These are phyloP conservation scores for Musca domestica DNA, from an alignment of 1,140 invertebrate genomes.

Conservation along the genomic window DNA sequence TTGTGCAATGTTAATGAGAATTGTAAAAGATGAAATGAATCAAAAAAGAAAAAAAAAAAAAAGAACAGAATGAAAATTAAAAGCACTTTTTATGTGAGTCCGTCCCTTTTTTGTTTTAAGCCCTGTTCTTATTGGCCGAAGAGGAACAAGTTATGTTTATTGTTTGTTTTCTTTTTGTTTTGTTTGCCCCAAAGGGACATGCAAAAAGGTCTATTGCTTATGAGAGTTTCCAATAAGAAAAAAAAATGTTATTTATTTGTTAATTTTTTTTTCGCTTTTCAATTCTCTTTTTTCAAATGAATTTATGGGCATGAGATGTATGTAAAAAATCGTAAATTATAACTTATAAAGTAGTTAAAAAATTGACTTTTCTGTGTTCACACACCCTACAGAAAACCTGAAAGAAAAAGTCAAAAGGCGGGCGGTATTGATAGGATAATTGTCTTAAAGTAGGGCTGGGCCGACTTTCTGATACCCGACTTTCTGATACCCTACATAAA, in stretches of 20 bases:
- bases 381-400: too few species aligned
- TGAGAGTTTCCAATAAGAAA: neutral
- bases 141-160: constrained; percentile 6
- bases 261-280: neutral
- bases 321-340: neutral
- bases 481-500: too few species aligned
- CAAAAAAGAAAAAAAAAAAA: neutral
- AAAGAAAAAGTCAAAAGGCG: too few species aligned
- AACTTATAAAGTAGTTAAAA: neutral
- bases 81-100: neutral
- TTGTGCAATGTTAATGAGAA: constrained; percentile 17
- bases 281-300: neutral
- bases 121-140: neutral
- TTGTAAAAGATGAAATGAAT: too few species aligned
- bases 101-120: neutral
- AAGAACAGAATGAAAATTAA: neutral
- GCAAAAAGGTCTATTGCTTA: constrained; percentile 7
- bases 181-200: too few species aligned
- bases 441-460: too few species aligned
- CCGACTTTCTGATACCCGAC: too few species aligned
- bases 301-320: neutral
- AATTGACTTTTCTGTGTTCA: too few species aligned
- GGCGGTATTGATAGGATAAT: too few species aligned
- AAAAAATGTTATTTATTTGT: constrained; percentile 1
- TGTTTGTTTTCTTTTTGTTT: too few species aligned